Percentiles rank a stretch among this genome's conserved stretches.
Conservation (phyloP, 1,140 invertebrate genomes). For the Hylaeus volcanicus region DNA sequence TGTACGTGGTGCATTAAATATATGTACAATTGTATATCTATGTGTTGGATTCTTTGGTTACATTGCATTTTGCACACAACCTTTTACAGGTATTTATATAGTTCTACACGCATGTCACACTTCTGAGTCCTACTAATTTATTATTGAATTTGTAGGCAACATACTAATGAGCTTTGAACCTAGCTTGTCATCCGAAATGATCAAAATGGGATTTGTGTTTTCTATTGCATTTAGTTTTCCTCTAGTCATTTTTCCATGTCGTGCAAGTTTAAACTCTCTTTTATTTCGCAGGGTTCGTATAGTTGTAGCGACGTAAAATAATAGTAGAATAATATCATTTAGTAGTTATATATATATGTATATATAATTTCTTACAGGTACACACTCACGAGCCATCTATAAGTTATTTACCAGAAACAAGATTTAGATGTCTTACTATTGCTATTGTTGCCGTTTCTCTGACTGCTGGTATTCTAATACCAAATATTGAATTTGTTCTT, state of each 20-base stretch:
- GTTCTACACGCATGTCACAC: not conserved
- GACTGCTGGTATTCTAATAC: constrained; percentile 88
- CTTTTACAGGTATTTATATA: constrained; percentile 84
- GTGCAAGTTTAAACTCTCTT: constrained; percentile 95
- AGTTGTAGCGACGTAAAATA: not conserved
- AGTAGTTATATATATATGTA: not conserved
- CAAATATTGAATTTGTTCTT: constrained; percentile 95
- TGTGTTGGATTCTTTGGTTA: constrained; percentile 97
- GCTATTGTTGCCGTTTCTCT: constrained; percentile 89
- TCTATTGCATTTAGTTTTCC: constrained; percentile 98
- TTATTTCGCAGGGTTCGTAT: constrained; percentile 90
- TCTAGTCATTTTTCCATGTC: constrained; percentile 96
- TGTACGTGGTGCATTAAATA: constrained; percentile 92
- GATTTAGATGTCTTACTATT: constrained; percentile 90
- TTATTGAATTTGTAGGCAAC: constrained; percentile 85
- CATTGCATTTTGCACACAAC: constrained; percentile 91
- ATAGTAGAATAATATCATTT: not conserved
- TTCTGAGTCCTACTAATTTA: not conserved
- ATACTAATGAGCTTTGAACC: constrained; percentile 92
- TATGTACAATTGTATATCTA: constrained; percentile 93
- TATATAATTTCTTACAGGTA: constrained; percentile 63
- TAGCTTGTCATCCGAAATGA: constrained; percentile 90
- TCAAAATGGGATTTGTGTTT: constrained; percentile 96
- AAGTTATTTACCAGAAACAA: constrained; percentile 88
- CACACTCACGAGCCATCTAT: constrained; percentile 81